Evolutionary conservation across 1,140 invertebrate species (phyloP), one percentile per base, ranked within the genome.

Genomic region (Radopholus similis): DNA sequence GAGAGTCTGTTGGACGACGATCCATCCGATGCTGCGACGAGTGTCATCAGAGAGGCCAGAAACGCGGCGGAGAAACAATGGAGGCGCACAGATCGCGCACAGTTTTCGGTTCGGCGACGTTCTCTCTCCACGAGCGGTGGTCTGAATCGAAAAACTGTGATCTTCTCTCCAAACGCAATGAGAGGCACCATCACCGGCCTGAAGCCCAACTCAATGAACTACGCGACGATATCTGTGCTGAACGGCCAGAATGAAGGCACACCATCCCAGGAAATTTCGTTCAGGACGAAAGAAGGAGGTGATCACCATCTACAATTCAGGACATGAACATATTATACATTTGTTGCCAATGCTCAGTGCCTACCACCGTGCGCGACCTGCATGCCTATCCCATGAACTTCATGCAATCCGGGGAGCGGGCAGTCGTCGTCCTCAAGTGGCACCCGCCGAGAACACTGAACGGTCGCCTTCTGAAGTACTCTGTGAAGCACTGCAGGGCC

Each of bases 161-260:
- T 64, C 9, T 63, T 73, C 18, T 35, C 72, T 4, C 54, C 57
- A 1, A 88, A 89, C 75, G 87, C 87, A 0, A 90, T 88, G 0
- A 85, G 86, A 47, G 88, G 89, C 32, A 77, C 90, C n/a, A 88
- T 95, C 0, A 88, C 87, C 51, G 91, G 91, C 73, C 91, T 96
- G 75, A 89, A 91, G 62, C 92, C 95, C 0, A 90, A 89, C 83
- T 89, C 90, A 26, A 90, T 89, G 82, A 95, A 97, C 82, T 90
- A 88, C 80, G 92, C 92, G 0, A 88, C 90, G 68, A 90, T 97
- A 18, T 54, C 44, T 44, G 44, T 90, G 1, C 92, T 91, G 77
- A 98, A 97, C 83, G 91, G 90, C 30, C 85, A 83, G 56, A 92
- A 90, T 83, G 91, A 91, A 83, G 94, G 95, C 38, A 92, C 93